These are phyloP conservation scores for Branchellion lobata DNA, from an alignment of 2,888 invertebrate genomes.

Conservation along the genomic window DNA sequence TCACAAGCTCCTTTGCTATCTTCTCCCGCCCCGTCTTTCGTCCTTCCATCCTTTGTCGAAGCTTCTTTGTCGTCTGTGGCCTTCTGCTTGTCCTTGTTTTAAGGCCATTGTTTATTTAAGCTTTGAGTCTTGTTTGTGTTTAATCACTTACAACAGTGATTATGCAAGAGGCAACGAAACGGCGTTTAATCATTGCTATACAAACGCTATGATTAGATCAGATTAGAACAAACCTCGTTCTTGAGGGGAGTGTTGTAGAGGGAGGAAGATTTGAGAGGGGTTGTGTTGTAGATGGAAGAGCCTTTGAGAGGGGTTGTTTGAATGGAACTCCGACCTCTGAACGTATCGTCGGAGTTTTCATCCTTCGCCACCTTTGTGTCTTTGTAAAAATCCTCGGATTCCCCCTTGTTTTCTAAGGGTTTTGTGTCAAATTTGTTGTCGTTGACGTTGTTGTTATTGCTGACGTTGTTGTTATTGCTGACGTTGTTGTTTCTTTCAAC, in stretches of 20 bases:
- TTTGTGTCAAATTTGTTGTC: neutral
- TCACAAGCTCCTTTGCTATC: neutral
- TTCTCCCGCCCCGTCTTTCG: neutral
- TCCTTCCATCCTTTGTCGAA: too few relatives aligned
- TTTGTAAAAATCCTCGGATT: neutral
- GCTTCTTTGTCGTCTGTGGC: neutral
- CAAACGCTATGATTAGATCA: too few relatives aligned
- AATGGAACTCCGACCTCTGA: neutral
- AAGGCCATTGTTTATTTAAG: too few relatives aligned
- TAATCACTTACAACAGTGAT: too few relatives aligned
- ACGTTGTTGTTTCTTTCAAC: too few relatives aligned
- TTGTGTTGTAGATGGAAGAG: constrained; percentile 14
- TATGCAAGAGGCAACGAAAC: too few relatives aligned
- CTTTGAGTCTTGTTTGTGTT: too few relatives aligned
- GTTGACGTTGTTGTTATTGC: neutral
- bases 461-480: constrained; percentile 1
- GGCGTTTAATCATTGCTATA: too few relatives aligned
- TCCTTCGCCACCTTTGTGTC: neutral
- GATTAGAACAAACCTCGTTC: too few relatives aligned
- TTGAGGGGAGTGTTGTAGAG: neutral
- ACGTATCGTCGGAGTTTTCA: neutral
- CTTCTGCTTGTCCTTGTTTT: neutral
- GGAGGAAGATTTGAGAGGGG: too few relatives aligned
- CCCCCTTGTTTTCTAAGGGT: neutral
- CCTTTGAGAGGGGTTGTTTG: constrained; percentile 10